These are phyloP conservation scores for Linnaemya tessellans DNA, from an alignment of 2,888 invertebrate species.

Conservation along the genomic window DNA sequence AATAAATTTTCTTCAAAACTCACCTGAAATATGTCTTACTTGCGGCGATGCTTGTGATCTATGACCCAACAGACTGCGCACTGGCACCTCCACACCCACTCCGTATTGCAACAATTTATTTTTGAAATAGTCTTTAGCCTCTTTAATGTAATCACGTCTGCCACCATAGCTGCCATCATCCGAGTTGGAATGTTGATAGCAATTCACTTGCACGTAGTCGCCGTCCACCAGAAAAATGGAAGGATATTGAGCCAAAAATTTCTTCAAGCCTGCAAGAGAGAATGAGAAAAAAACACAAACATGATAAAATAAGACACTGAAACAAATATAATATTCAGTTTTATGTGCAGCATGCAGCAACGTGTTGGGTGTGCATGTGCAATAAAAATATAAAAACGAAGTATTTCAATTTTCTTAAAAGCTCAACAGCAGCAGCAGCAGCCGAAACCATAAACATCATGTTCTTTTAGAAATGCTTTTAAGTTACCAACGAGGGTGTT, in stretches of 20 bases:
- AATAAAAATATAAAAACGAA: not conserved
- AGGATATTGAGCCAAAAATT: slow-evolving; percentile 98
- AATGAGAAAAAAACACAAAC: not conserved
- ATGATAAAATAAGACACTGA: slow-evolving; percentile 12
- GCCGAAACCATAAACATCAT: not conserved
- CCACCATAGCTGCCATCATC: slow-evolving; percentile 85
- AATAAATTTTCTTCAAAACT: slow-evolving; percentile 49
- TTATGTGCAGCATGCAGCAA: slow-evolving; percentile 41
- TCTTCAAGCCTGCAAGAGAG: slow-evolving; percentile 89
- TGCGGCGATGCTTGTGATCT: slow-evolving; percentile 98
- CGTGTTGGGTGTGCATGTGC: slow-evolving; percentile 10
- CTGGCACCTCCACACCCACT: slow-evolving; percentile 97
- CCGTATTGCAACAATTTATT: slow-evolving; percentile 98
- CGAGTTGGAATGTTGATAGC: slow-evolving; percentile 88
- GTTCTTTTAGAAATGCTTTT: slow-evolving; percentile 27
- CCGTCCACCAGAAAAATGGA: slow-evolving; percentile 97
- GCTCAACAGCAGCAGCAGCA: slow-evolving; percentile 4
- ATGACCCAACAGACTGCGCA: slow-evolving; percentile 97
- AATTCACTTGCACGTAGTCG: slow-evolving; percentile 94
- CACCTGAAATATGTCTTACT: slow-evolving; percentile 96
- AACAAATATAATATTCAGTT: slow-evolving; percentile 46
- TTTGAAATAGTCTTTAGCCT: slow-evolving; percentile 98
- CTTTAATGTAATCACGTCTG: slow-evolving; percentile 95
- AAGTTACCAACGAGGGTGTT: slow-evolving; percentile 1
- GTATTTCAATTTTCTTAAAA: slow-evolving; percentile 58